Base-by-base conservation (phyloP, 2,888 invertebrate genomes). In the Amiota minor region DNA sequence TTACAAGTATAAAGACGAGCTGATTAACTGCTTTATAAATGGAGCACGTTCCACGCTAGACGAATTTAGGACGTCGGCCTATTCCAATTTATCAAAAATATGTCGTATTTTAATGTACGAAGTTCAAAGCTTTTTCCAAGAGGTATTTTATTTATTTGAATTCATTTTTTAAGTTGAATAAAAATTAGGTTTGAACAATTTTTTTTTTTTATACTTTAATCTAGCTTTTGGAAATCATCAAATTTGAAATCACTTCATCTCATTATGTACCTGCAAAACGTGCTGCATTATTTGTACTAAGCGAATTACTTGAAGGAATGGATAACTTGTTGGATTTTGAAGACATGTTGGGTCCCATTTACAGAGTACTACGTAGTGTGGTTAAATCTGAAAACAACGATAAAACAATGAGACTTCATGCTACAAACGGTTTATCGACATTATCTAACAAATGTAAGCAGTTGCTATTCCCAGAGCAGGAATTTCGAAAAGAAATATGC, bases 41-140 rank as follows among this genome's bases (percentile, higher is more conserved):
- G 90, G 90, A 1, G 81, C 85, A 4, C 84, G 85, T 2, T 88
- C 87, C 2, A 50, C 78, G 0, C 64, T 80, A 10, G 78, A 89
- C 74, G 90, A 89, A 74, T 89, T 90, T 62, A 86, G 90, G 2
- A 84, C 85, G 77, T 90, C 90, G 0, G 86, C 89, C 1, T 87
- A 87, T 73, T 85, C 89, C 6, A 90, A 90, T 75, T 79, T 90
- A 50, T 86, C 89, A 12, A 88, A 88, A 46, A 72, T 90, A 49
- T 88, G 89, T 49, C 84, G 86, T 1, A 76, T 86, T n/a, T 77
- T 90, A 23, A 79, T 85, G 6, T 90, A 88, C 76, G 89, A 90
- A 77, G 88, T 90, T 16, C 88, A 89, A 8, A 81, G 80, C 56
- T 90, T 88, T 75, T 90, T 90, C 71, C 83, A 90, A 73, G 90